Conservation (phyloP, 2,888 invertebrate genomes). For the Mythimna lalbum region DNA sequence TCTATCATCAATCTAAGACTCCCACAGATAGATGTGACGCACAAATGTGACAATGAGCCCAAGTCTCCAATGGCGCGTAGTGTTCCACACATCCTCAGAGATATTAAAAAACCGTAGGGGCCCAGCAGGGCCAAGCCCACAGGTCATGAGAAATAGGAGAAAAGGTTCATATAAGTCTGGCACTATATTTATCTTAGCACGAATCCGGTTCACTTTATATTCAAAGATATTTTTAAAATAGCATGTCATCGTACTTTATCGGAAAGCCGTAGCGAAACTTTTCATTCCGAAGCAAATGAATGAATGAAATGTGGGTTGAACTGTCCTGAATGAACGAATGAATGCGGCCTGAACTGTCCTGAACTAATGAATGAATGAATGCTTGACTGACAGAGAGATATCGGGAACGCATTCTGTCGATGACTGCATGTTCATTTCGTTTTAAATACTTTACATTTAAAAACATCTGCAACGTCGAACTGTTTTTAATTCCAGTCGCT, state of each 20-base stretch:
- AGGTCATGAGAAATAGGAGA: too few relatives aligned
- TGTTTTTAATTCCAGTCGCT: neutral
- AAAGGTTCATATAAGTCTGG: neutral
- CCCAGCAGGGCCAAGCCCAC: too few relatives aligned
- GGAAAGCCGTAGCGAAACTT: conserved; percentile 7
- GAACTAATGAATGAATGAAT: conserved; percentile 13
- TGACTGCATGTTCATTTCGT: conserved; percentile 1
- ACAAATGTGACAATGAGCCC: too few relatives aligned
- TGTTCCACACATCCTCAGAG: too few relatives aligned
- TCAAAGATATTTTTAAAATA: neutral
- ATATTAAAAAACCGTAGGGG: too few relatives aligned
- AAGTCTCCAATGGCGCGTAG: too few relatives aligned
- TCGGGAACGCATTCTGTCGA: conserved; percentile 5
- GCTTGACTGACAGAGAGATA: conserved; percentile 12
- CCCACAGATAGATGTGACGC: too few relatives aligned
- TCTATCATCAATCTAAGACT: too few relatives aligned
- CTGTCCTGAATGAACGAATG: conserved; percentile 8
- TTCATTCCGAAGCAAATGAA: conserved; percentile 16
- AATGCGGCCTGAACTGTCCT: conserved; percentile 1
- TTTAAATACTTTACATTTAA: conserved; percentile 3
- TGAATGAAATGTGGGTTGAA: conserved; percentile 9
- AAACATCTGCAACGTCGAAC: neutral
- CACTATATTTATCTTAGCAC: neutral
- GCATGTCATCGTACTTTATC: conserved; percentile 14
- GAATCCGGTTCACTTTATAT: neutral